phyloP scores from a whole-genome alignment of 2,797 vertebrate genomes.

The Aplochiton taeniatus region DNA sequence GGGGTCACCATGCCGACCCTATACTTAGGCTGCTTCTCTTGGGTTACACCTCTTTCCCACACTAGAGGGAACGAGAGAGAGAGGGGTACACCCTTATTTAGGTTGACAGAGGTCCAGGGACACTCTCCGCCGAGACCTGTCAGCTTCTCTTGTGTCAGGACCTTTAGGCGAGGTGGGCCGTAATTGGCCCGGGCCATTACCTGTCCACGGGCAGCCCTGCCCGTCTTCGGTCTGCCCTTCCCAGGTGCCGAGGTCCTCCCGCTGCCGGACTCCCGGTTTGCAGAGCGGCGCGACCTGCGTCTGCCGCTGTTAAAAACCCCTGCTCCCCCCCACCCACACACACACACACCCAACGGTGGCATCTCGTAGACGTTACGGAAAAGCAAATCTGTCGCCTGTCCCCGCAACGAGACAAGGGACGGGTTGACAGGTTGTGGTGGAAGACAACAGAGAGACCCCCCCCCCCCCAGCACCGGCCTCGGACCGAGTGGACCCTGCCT shows the following conservation, averaged over 20 bases:
- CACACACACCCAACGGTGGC: no score
- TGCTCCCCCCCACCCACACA: constrained; percentile 37
- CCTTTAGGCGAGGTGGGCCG: no score
- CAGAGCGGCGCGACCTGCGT: background rate
- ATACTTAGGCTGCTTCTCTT: constrained; percentile 27
- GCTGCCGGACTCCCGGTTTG: background rate
- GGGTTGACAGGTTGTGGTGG: background rate
- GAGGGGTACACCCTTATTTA: constrained; percentile 17
- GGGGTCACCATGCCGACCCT: constrained; percentile 31
- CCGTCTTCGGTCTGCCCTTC: background rate
- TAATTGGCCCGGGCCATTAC: background rate
- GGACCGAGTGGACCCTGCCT: constrained; percentile 29
- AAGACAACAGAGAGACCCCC: constrained; percentile 52
- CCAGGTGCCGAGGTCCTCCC: background rate
- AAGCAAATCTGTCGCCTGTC: constrained; percentile 30
- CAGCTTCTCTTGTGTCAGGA: background rate
- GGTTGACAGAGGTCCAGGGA: constrained; percentile 4
- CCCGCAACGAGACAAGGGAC: constrained; percentile 29
- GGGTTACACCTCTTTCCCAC: background rate
- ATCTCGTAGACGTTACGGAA: constrained; percentile 55
- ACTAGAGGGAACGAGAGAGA: background rate
- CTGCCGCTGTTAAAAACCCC: constrained; percentile 39
- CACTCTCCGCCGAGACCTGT: no score
- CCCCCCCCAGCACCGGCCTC: no score
- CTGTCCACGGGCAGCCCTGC: background rate